Percentiles rank a stretch among this genome's conserved stretches.
Evolutionary conservation across 2,113 vertebrate species (phyloP).

Genomic region (Columba livia): DNA sequence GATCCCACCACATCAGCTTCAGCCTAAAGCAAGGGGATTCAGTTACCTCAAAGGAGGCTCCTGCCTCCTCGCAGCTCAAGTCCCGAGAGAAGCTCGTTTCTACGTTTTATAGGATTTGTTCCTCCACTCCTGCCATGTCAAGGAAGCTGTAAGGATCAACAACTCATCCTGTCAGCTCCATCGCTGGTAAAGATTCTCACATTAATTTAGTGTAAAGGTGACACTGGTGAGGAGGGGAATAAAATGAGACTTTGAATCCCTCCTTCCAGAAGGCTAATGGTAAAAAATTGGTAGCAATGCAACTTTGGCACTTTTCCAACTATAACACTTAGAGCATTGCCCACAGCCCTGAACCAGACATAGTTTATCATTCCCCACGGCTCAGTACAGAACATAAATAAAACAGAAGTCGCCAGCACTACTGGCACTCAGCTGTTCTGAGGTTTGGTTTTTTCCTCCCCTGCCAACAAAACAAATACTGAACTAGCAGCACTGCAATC

Average conservation of each 20-base stretch:
- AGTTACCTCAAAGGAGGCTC: not conserved
- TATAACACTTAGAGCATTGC: not conserved
- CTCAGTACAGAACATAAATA: slow-evolving; percentile 50
- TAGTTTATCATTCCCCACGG: slow-evolving; percentile 10
- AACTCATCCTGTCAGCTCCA: slow-evolving; percentile 7
- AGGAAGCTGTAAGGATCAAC: not conserved
- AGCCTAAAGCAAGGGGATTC: not conserved
- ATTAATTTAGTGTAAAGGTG: slow-evolving; percentile 28
- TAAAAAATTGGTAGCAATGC: slow-evolving; percentile 30
- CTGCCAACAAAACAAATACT: not conserved
- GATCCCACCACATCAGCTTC: not conserved
- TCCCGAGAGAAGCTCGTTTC: not conserved
- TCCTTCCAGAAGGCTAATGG: slow-evolving; percentile 6
- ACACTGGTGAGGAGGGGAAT: not conserved
- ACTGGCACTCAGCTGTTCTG: not conserved
- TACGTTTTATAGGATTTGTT: not conserved
- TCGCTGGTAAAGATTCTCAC: not conserved
- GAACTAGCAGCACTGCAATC: not conserved
- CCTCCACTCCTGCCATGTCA: not conserved
- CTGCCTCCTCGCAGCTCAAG: not conserved
- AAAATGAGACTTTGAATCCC: slow-evolving; percentile 15
- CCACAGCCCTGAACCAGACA: not conserved
- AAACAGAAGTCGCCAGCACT: slow-evolving; percentile 8
- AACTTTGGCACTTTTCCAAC: slow-evolving; percentile 16
- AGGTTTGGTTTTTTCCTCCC: not conserved